These are phyloP conservation scores for Drosophila nigrodunni DNA, from an alignment of 1,140 invertebrate species.

Conservation along the genomic window DNA sequence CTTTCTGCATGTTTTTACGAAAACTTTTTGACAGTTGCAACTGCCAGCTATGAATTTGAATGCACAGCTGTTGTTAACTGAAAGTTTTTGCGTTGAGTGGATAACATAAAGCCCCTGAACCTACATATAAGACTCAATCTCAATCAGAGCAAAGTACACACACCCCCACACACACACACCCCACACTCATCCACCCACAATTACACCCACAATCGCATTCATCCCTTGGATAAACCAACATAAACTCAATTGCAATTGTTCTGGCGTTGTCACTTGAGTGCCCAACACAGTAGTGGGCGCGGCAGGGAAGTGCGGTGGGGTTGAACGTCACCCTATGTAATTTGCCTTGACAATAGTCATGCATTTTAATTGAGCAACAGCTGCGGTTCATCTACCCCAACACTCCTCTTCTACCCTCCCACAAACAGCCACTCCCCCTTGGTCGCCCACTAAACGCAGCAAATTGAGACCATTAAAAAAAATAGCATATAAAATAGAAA, in stretches of 20 bases:
- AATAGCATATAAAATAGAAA: constrained; percentile 75
- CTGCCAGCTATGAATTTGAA: constrained; percentile 58
- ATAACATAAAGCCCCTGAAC: constrained; percentile 68
- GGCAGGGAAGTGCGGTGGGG: not conserved
- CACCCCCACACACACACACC: not conserved
- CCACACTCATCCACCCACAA: constrained; percentile 6
- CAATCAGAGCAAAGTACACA: constrained; percentile 57
- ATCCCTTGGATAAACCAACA: constrained; percentile 22
- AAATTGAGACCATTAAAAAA: constrained; percentile 78
- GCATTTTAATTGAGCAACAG: constrained; percentile 81
- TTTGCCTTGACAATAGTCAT: constrained; percentile 79
- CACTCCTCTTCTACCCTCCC: not conserved
- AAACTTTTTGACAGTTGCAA: constrained; percentile 68
- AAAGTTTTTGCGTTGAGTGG: constrained; percentile 68
- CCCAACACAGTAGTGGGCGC: constrained; percentile 4
- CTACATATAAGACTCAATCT: constrained; percentile 55
- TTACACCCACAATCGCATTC: not conserved
- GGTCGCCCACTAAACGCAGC: constrained; percentile 66
- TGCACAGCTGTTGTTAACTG: constrained; percentile 65
- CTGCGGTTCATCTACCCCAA: constrained; percentile 67
- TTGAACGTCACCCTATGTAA: constrained; percentile 53
- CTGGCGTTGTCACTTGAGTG: constrained; percentile 62
- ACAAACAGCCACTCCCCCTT: not conserved
- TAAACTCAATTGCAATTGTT: constrained; percentile 70
- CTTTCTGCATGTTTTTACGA: constrained; percentile 12